These are phyloP conservation scores for Conus canariensis DNA, from an alignment of 2,888 invertebrate genomes.

Conservation along the genomic window DNA sequence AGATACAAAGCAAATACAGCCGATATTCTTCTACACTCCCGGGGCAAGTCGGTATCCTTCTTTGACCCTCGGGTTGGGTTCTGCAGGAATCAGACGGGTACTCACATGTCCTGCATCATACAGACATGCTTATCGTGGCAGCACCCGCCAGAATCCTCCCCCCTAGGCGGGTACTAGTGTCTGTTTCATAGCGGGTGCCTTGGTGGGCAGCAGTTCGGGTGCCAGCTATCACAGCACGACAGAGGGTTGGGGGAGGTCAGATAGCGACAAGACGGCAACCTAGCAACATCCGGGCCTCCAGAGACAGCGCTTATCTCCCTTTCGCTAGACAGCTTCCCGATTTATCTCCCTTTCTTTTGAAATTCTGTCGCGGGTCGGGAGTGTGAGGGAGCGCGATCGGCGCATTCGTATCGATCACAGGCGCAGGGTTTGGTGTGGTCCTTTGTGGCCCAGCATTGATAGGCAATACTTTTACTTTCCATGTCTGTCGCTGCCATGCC, in stretches of 20 bases:
- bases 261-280: slow-evolving; percentile 21
- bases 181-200: not conserved
- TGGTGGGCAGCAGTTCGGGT: no score
- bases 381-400: not conserved
- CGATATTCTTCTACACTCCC: not conserved
- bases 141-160: not conserved
- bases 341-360: slow-evolving; percentile 33
- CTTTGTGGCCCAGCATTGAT: not conserved
- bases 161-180: not conserved
- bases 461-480: slow-evolving; percentile 33
- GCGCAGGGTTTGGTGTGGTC: not conserved
- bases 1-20: not conserved
- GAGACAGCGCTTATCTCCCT: slow-evolving; percentile 38
- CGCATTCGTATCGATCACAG: not conserved
- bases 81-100: not conserved
- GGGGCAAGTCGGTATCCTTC: not conserved
- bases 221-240: no score
- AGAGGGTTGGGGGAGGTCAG: not conserved
- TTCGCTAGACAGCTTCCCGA: slow-evolving; percentile 28
- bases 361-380: not conserved
- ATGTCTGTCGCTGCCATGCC: not conserved
- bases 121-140: slow-evolving; percentile 25
- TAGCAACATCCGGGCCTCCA: slow-evolving; percentile 29
- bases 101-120: not conserved
- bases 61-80: not conserved